phyloP scores from a whole-genome alignment of 2,888 invertebrate species.

The Orchestes rusci region DNA sequence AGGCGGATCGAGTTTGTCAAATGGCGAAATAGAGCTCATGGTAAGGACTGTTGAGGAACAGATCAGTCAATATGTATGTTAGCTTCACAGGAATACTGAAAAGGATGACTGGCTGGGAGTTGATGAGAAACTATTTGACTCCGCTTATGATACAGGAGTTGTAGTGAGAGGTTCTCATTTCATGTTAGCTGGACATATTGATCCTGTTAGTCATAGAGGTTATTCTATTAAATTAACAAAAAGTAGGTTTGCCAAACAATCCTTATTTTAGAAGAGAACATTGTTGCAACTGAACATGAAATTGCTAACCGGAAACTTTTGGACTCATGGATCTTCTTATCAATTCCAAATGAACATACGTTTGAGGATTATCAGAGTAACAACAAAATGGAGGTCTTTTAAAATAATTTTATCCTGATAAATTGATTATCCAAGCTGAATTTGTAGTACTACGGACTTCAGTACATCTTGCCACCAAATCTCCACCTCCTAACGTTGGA shows the following conservation, averaged over 20 bases:
- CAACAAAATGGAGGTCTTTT: constrained; percentile 12
- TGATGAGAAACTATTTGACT: constrained; percentile 81
- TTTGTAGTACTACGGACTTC: constrained; percentile 22
- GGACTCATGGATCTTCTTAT: constrained; percentile 51
- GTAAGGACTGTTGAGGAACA: constrained; percentile 37
- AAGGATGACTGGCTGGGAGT: constrained; percentile 89
- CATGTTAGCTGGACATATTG: constrained; percentile 22
- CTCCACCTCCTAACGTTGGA: constrained; percentile 54
- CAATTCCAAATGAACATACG: constrained; percentile 8
- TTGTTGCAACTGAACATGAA: constrained; percentile 40
- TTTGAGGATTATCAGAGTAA: constrained; percentile 11
- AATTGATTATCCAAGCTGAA: no score
- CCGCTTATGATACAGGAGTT: constrained; percentile 57
- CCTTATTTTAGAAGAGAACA: constrained; percentile 32
- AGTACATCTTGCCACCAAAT: constrained; percentile 47
- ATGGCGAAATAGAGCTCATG: constrained; percentile 57
- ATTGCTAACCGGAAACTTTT: constrained; percentile 48
- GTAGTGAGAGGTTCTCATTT: constrained; percentile 53
- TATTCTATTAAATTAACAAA: no score
- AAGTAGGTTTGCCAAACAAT: no score
- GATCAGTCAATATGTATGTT: constrained; percentile 19
- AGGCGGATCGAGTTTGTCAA: constrained; percentile 52
- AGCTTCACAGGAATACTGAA: constrained; percentile 73
- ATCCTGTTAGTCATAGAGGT: no score
- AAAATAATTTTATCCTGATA: no score